Percentiles rank a stretch among this genome's conserved stretches.
Evolutionary conservation across 2,797 vertebrate genomes (phyloP).

Genomic region (Astyanax mexicanus): DNA sequence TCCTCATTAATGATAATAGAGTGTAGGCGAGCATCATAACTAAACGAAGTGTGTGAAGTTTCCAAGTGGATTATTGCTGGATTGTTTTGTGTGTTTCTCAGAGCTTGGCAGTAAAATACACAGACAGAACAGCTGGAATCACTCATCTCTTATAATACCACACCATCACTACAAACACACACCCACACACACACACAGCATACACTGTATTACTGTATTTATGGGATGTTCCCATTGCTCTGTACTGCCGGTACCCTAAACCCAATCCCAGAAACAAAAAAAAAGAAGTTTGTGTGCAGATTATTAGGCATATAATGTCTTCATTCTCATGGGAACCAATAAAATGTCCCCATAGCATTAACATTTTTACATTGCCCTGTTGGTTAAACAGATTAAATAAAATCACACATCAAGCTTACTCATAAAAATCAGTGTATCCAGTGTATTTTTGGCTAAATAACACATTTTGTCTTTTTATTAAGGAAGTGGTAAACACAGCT

Average conservation of each 20-base stretch:
- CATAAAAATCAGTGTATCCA: too few relatives aligned
- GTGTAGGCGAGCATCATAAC: background rate
- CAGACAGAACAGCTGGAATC: slow-evolving; percentile 50
- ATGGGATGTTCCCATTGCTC: background rate
- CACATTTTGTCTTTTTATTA: too few relatives aligned
- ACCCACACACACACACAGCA: slow-evolving; percentile 8
- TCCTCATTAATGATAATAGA: slow-evolving; percentile 13
- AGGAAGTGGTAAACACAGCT: too few relatives aligned
- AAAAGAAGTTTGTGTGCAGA: too few relatives aligned
- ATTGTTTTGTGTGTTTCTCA: slow-evolving; percentile 10
- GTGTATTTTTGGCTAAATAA: too few relatives aligned
- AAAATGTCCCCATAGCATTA: background rate
- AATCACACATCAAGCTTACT: too few relatives aligned
- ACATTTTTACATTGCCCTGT: background rate
- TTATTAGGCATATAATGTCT: too few relatives aligned
- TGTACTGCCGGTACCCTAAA: background rate
- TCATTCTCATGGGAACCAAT: background rate
- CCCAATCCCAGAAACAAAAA: background rate
- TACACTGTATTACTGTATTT: background rate
- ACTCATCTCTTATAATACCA: slow-evolving; percentile 44
- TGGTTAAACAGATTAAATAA: background rate
- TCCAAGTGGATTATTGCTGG: slow-evolving; percentile 16
- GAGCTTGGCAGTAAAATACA: slow-evolving; percentile 10
- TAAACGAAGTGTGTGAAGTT: slow-evolving; percentile 24
- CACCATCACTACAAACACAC: slow-evolving; percentile 9